Evolutionary conservation across 2,113 vertebrate species (phyloP), one percentile per base, ranked within the genome.

Genomic region (Pterophyllum scalare): DNA sequence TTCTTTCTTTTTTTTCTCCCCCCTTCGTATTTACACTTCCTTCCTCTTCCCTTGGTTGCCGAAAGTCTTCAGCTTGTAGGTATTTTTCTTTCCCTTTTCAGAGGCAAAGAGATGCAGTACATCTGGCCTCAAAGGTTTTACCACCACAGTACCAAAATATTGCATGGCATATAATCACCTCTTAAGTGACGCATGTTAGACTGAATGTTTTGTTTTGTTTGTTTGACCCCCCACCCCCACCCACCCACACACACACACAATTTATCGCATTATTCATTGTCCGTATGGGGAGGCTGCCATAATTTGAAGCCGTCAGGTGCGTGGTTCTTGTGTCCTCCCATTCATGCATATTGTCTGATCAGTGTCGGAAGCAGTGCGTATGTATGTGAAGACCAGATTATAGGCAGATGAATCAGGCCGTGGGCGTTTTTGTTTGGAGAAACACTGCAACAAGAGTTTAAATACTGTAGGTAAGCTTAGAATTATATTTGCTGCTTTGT

Each of bases 401-500:
- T 81, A 80, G 85, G 74, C 85, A 85, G 77, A 84, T 77, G 15
- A 81, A 75, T 89, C 31, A 6, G 59, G 59, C 49, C 19, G 6
- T 3, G 54, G 67, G 67, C 74, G 52, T 43, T 59, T 65, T 77
- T 49, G 38, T 78, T 60, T 67, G 49, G 67, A 72, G 61, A 87
- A 62, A 82, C 81, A 72, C 61, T 88, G 84, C 83, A 81, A 80
- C 60, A 46, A 70, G 52, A 83, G 80, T 90, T 84, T 31, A 84
- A 83, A 91, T 91, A 89, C 92, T 94, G 92, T 93, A 90, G 88
- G 67, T 70, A 86, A 86, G 82, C 83, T 26, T 67, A 91, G 75
- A 88, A 89, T 88, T 62, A 58, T 75, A 85, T 88, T 90, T 93
- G 91, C 92, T 94, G 91, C 93, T 93, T 90, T 4, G 75, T 93